These are phyloP conservation scores for Spinus olivaceus DNA, from an alignment of 2,797 vertebrate genomes.

Conservation along the genomic window DNA sequence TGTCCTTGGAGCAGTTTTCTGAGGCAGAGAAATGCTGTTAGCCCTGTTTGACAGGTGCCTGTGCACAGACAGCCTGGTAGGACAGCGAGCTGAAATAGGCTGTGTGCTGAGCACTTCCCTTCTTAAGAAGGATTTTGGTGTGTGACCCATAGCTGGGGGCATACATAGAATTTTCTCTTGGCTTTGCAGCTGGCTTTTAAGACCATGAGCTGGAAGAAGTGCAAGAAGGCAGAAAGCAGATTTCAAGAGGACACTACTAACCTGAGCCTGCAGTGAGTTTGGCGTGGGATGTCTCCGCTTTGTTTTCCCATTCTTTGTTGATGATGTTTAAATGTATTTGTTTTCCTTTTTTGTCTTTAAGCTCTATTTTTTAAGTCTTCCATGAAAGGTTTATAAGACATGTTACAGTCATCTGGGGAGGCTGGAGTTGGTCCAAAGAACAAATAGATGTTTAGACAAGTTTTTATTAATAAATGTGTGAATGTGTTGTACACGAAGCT, in stretches of 20 bases:
- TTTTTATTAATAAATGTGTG: slow-evolving; percentile 35
- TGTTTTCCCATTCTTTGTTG: neutral
- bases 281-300: neutral
- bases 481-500: neutral
- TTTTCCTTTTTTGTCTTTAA: neutral
- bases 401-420: slow-evolving; percentile 30
- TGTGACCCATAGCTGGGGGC: neutral
- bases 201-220: neutral
- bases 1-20: neutral
- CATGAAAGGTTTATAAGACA: slow-evolving; percentile 39
- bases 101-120: neutral
- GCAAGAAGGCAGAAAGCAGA: neutral
- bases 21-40: neutral
- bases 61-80: neutral
- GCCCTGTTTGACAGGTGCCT: neutral
- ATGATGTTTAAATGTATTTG: slow-evolving; percentile 2
- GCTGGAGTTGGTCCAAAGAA: slow-evolving; percentile 64
- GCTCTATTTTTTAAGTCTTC: slow-evolving; percentile 37
- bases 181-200: neutral
- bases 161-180: neutral
- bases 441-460: slow-evolving; percentile 34
- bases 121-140: neutral
- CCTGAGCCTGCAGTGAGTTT: neutral
- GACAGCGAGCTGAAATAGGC: neutral
- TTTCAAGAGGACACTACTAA: neutral